Evolutionary conservation across 1,140 invertebrate species (phyloP), one percentile per base, ranked within the genome.

Genomic region (Musca vetustissima): DNA sequence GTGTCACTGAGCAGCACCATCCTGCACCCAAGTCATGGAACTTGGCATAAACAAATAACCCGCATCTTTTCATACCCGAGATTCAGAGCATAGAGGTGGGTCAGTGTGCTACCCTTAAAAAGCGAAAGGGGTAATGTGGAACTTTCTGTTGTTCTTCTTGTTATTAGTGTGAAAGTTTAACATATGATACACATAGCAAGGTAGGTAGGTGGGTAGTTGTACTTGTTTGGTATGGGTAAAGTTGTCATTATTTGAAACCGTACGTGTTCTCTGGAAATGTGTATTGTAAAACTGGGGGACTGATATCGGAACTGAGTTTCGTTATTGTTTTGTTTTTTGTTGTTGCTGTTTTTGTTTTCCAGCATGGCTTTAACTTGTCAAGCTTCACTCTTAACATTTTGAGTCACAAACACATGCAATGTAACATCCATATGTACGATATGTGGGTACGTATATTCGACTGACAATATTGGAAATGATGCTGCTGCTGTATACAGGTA

Each of bases 41-140:
- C 14, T 32, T 36, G 28, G 11, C 36, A 36, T 36, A 61, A 61
- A 61, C 57, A 61, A 61, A 61, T 61, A 61, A 61, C 57, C 57
- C 32, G 19, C 57, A 61, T 61, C 28, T 59, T 43, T 43, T 43
- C 11, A 11, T 43, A 43, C 6, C 6, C 6, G 11, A 13, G 11
- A 9, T 8, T 43, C 7, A 11, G 6, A 11, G 36, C 36, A 13
- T 13, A 43, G n/a, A n/a, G n/a, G n/a, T n/a, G n/a, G n/a, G n/a
- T n/a, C n/a, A n/a, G n/a, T n/a, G n/a, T n/a, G n/a, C n/a, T 28
- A 4, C 36, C 36, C 11, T 43, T 43, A 43, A 52, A 52, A 21
- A 19, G n/a, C 7, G 17, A 22, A 19, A 52, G 49, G 17, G 49
- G 21, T 52, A 52, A 22, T 21, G 36, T 21, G 1, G 6, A 19